Percentiles rank a stretch among this genome's conserved stretches.
Conservation (phyloP, 2,797 vertebrate species). For the Rhabdophis nuchalis region DNA sequence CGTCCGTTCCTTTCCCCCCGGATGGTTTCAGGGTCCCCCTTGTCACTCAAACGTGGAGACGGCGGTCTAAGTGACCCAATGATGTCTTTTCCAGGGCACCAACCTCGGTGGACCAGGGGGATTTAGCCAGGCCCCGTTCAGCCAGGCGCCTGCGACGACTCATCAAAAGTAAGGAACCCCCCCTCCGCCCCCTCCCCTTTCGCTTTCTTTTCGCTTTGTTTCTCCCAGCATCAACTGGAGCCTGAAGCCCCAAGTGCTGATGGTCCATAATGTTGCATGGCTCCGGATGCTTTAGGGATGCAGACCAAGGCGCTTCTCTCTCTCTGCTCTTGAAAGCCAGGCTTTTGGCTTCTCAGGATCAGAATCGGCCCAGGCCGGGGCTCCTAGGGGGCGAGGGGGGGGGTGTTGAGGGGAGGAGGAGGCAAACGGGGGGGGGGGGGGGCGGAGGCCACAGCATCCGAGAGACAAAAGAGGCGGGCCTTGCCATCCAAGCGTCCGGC, state of each 20-base stretch:
- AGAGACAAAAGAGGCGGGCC: neutral
- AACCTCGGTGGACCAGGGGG: slow-evolving; percentile 84
- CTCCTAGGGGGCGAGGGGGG: neutral
- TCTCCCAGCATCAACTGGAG: neutral
- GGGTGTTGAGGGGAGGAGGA: too few species aligned
- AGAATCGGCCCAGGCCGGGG: neutral
- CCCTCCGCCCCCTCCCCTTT: rapidly evolving
- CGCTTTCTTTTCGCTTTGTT: neutral
- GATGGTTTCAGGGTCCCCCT: neutral
- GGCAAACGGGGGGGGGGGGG: too few species aligned
- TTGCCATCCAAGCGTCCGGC: neutral
- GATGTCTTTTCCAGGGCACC: slow-evolving; percentile 75
- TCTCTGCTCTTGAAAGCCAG: neutral
- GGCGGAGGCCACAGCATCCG: neutral
- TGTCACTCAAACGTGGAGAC: neutral
- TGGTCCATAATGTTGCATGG: rapidly evolving
- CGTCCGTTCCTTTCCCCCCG: neutral
- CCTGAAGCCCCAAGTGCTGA: neutral
- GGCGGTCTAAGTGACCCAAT: neutral
- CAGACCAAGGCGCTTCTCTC: neutral
- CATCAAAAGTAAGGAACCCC: slow-evolving; percentile 96
- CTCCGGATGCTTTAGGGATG: neutral
- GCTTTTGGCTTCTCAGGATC: neutral
- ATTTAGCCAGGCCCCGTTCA: slow-evolving; percentile 90
- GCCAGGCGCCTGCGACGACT: slow-evolving; percentile 86